Percentiles rank a stretch among this genome's conserved stretches.
phyloP scores from a whole-genome alignment of 2,888 invertebrate species.

The Troilus luridus region DNA sequence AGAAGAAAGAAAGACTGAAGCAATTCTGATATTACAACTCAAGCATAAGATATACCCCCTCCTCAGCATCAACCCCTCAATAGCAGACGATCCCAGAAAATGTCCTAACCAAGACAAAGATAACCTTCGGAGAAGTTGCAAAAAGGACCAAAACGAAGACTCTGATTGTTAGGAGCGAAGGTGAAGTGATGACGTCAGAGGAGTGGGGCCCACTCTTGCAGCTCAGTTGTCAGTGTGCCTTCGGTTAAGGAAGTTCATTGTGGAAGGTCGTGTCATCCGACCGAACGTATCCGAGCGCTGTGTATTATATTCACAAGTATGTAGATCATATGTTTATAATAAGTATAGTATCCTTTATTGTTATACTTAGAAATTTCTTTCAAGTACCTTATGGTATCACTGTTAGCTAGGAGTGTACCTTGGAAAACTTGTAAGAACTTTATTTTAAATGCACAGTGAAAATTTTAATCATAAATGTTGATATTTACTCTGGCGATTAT shows the following conservation, averaged over 20 bases:
- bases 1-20: too few relatives aligned
- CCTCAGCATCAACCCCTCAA: not conserved
- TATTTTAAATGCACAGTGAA: too few relatives aligned
- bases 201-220: not conserved
- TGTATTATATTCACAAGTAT: not conserved
- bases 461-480: too few relatives aligned
- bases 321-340: too few relatives aligned
- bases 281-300: not conserved
- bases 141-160: constrained; percentile 6
- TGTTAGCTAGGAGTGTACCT: too few relatives aligned
- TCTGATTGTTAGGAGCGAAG: constrained; percentile 44
- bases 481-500: too few relatives aligned
- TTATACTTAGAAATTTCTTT: too few relatives aligned
- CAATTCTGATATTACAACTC: too few relatives aligned
- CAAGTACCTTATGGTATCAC: too few relatives aligned
- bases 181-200: constrained; percentile 40
- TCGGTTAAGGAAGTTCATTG: not conserved
- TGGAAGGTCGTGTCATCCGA: not conserved
- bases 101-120: not conserved
- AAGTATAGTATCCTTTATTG: too few relatives aligned
- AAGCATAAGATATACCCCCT: not conserved
- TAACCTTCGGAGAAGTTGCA: constrained; percentile 4
- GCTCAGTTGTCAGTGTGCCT: not conserved
- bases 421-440: too few relatives aligned
- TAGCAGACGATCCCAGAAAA: not conserved